A percentile compares a stretch with the other conserved stretches of the same genome.
Evolutionary conservation across 2,113 vertebrate species (phyloP).

Genomic region (Cinclus cinclus): DNA sequence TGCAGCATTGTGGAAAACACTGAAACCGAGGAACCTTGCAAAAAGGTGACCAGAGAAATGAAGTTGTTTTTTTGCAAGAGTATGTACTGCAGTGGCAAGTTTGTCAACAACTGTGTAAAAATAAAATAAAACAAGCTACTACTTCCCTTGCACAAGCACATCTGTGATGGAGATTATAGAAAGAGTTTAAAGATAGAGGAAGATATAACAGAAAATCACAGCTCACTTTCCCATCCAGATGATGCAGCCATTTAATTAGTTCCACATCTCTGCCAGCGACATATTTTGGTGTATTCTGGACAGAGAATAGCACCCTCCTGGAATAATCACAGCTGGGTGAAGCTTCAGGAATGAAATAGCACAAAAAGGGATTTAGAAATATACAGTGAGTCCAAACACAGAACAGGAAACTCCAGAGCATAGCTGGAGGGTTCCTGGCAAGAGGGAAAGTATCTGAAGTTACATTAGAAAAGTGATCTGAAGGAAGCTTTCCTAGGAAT

Average conservation of each 20-base stretch:
- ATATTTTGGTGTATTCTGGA: not conserved
- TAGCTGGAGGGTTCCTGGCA: not conserved
- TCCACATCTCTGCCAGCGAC: not conserved
- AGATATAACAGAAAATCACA: not conserved
- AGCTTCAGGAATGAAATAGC: not conserved
- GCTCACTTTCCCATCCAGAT: not conserved
- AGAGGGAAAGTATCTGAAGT: not conserved
- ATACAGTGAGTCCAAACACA: not conserved
- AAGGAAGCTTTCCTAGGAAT: not conserved
- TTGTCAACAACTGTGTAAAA: not conserved
- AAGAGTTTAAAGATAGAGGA: not conserved
- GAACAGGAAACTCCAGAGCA: not conserved
- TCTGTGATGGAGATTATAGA: not conserved
- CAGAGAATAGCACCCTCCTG: not conserved
- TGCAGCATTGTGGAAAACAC: fast-evolving
- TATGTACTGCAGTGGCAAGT: not conserved
- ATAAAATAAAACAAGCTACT: not conserved
- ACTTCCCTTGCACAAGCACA: not conserved
- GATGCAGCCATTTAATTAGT: not conserved
- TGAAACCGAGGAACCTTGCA: not conserved
- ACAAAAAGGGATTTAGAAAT: not conserved
- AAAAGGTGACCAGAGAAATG: not conserved
- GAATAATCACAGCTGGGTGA: not conserved
- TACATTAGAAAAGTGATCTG: not conserved
- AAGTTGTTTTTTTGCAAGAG: not conserved